phyloP scores from a whole-genome alignment of 2,888 invertebrate genomes.

The Drosophila fulvimacula region DNA sequence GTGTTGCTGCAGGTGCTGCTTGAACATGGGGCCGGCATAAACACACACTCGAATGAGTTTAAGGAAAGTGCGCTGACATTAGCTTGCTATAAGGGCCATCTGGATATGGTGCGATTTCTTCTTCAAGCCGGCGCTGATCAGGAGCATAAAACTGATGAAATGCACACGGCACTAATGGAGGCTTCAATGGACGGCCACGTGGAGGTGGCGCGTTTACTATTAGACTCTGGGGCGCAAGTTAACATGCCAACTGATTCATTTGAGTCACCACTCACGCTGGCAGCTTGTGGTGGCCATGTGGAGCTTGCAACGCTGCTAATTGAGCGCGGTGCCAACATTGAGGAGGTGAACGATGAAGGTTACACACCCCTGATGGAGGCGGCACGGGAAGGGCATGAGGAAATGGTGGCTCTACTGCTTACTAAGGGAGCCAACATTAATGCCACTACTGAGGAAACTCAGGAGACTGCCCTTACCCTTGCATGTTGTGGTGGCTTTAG shows the following conservation, averaged over 20 bases:
- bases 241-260: constrained; percentile 99
- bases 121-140: constrained; percentile 98
- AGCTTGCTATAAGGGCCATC: constrained; percentile 98
- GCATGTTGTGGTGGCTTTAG: constrained; percentile 98
- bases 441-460: constrained; percentile 99
- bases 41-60: constrained; percentile 99
- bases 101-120: constrained; percentile 98
- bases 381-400: constrained; percentile 98
- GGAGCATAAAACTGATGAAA: constrained; percentile 99
- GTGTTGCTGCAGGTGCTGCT: constrained; percentile 88
- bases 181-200: constrained; percentile 99
- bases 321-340: constrained; percentile 98
- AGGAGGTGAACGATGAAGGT: constrained; percentile 99
- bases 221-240: constrained; percentile 98
- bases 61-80: constrained; percentile 98
- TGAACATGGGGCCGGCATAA: constrained; percentile 97
- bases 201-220: constrained; percentile 96
- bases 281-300: constrained; percentile 99
- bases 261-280: constrained; percentile 98
- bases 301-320: constrained; percentile 97
- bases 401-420: constrained; percentile 97
- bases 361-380: constrained; percentile 99
- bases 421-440: constrained; percentile 98
- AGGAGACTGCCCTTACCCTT: constrained; percentile 97
- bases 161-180: constrained; percentile 99